Percentiles rank a stretch among this genome's conserved stretches.
phyloP scores from a whole-genome alignment of 2,797 vertebrate genomes.

The Peromyscus attwateri region DNA sequence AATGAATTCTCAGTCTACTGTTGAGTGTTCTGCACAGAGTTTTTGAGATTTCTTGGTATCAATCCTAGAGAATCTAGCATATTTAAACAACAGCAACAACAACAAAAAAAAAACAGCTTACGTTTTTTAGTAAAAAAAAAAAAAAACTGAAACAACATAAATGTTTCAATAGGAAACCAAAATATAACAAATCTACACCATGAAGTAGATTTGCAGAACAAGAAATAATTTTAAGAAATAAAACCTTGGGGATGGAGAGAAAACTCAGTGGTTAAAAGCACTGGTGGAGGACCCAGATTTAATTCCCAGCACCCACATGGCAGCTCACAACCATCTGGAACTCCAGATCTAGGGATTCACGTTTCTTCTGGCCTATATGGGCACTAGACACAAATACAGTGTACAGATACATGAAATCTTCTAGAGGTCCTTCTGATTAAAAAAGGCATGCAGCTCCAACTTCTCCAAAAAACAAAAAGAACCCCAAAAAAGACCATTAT shows the following conservation, averaged over 20 bases:
- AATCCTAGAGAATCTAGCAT: not conserved
- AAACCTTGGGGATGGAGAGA: not conserved
- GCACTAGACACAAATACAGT: not conserved
- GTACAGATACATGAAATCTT: not conserved
- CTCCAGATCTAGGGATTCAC: not conserved
- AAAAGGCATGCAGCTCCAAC: not conserved
- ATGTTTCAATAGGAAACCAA: not conserved
- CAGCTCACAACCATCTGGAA: not conserved
- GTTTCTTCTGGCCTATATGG: not conserved
- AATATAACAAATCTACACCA: not conserved
- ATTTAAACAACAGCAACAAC: not conserved
- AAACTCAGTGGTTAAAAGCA: not conserved
- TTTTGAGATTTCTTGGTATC: slow-evolving; percentile 9
- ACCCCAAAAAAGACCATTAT: not conserved
- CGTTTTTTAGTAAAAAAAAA: slow-evolving; percentile 1
- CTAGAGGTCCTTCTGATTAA: not conserved
- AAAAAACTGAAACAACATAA: not conserved
- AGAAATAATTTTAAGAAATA: not conserved
- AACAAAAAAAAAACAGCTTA: not conserved
- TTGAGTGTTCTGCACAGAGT: not conserved
- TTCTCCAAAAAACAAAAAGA: not conserved
- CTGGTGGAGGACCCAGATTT: not conserved
- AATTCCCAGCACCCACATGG: not conserved
- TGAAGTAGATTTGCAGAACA: not conserved
- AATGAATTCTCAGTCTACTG: slow-evolving; percentile 26